Evolutionary conservation across 2,113 vertebrate genomes (phyloP).

Genomic region (Caranx melampygus): DNA sequence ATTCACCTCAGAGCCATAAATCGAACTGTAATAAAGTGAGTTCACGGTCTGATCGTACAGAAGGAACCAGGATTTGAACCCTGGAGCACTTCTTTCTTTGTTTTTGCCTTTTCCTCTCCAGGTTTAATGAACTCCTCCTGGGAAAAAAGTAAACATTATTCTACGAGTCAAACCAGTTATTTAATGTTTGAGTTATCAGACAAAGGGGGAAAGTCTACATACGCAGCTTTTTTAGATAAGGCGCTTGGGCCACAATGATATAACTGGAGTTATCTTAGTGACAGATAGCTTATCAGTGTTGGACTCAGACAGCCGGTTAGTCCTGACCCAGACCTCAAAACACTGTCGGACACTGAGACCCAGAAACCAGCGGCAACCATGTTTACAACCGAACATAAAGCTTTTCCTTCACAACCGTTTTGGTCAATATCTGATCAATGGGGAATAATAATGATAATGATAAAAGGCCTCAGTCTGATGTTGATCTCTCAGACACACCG

Average conservation of each 20-base stretch:
- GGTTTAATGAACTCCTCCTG: no score
- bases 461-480: slow-evolving; percentile 50
- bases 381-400: slow-evolving; percentile 27
- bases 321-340: not conserved
- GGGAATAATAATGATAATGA: slow-evolving; percentile 8
- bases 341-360: not conserved
- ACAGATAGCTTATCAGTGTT: slow-evolving; percentile 58
- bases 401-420: slow-evolving; percentile 47
- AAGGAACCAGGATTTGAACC: not conserved
- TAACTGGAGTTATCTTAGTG: slow-evolving; percentile 18
- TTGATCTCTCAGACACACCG: slow-evolving; percentile 42
- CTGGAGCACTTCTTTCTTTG: not conserved
- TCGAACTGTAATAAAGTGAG: slow-evolving; percentile 1
- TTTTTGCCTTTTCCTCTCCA: not conserved
- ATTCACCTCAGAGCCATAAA: slow-evolving; percentile 15
- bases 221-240: slow-evolving; percentile 56
- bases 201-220: slow-evolving; percentile 60
- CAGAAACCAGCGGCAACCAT: not conserved
- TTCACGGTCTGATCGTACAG: slow-evolving; percentile 4
- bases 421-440: slow-evolving; percentile 37
- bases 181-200: slow-evolving; percentile 29
- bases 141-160: not conserved
- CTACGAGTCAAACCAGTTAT: not conserved
- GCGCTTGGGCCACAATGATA: slow-evolving; percentile 24
- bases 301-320: slow-evolving; percentile 10